These are phyloP conservation scores for Euura lappo DNA, from an alignment of 1,140 invertebrate genomes.

Conservation along the genomic window DNA sequence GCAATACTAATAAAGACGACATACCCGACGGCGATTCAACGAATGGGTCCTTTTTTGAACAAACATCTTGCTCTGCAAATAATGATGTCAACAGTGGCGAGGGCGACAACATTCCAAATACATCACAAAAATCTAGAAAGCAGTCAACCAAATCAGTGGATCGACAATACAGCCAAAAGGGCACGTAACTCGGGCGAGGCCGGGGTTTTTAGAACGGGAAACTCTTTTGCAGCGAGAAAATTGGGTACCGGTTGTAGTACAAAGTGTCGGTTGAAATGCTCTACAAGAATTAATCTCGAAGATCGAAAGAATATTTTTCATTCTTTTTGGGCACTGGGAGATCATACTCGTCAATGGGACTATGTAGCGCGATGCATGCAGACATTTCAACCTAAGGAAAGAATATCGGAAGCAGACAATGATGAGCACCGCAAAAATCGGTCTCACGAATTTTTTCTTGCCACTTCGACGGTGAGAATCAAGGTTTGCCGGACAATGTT, in stretches of 20 bases:
- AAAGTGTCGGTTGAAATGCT: conserved; percentile 15
- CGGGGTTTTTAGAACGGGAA: conserved; percentile 16
- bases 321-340: too few species aligned
- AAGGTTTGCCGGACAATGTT: conserved; percentile 16
- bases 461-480: conserved; percentile 12
- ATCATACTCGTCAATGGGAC: too few species aligned
- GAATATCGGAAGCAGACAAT: conserved; percentile 6
- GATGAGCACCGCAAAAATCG: conserved; percentile 11
- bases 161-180: conserved; percentile 11
- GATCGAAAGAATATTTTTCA: too few species aligned
- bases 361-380: conserved; percentile 13
- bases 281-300: neutral
- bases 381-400: neutral
- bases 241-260: neutral
- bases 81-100: too few species aligned
- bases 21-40: too few species aligned
- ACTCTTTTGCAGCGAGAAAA: conserved; percentile 16
- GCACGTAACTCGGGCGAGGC: conserved; percentile 16
- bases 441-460: conserved; percentile 9
- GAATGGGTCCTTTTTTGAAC: too few species aligned
- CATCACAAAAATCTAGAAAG: too few species aligned
- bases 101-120: too few species aligned
- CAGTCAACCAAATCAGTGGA: conserved; percentile 13
- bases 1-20: too few species aligned
- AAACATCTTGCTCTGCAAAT: too few species aligned